Evolutionary conservation across 1,140 invertebrate genomes (phyloP).

Genomic region (Melipona quadrifasciata): DNA sequence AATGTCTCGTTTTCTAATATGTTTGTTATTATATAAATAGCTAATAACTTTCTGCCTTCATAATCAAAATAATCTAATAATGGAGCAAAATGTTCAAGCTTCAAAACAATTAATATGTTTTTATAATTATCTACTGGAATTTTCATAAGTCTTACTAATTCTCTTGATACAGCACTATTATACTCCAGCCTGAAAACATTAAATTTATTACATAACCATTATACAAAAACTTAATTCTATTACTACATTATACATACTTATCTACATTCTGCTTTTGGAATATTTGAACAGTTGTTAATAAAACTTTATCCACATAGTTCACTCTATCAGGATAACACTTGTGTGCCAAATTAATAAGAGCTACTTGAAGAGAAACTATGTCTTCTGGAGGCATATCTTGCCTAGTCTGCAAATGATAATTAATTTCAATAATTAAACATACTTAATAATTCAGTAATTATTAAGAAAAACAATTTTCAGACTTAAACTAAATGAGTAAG

Average conservation of each 20-base stretch:
- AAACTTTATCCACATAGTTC: conserved; percentile 97
- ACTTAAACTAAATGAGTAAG: conserved; percentile 79
- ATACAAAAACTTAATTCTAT: neutral
- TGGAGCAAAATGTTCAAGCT: conserved; percentile 92
- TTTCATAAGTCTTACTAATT: conserved; percentile 95
- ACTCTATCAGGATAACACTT: conserved; percentile 97
- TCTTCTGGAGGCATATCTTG: conserved; percentile 98
- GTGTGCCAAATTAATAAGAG: conserved; percentile 96
- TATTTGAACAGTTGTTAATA: conserved; percentile 94
- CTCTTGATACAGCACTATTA: conserved; percentile 92
- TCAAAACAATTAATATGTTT: conserved; percentile 93
- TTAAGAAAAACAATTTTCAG: conserved; percentile 67
- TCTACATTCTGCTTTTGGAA: conserved; percentile 90
- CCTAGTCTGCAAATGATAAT: conserved; percentile 85
- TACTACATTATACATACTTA: conserved; percentile 83
- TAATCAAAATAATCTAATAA: conserved; percentile 95
- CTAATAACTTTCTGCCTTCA: conserved; percentile 92
- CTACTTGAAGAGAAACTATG: conserved; percentile 97
- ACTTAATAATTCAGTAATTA: conserved; percentile 2
- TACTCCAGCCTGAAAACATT: conserved; percentile 85
- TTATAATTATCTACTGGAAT: conserved; percentile 98
- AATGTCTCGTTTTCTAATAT: conserved; percentile 94
- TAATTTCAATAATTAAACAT: conserved; percentile 78
- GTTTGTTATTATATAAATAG: conserved; percentile 93
- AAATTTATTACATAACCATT: neutral